Conservation (phyloP, 1,140 invertebrate genomes). For the Drosophila orosa region DNA sequence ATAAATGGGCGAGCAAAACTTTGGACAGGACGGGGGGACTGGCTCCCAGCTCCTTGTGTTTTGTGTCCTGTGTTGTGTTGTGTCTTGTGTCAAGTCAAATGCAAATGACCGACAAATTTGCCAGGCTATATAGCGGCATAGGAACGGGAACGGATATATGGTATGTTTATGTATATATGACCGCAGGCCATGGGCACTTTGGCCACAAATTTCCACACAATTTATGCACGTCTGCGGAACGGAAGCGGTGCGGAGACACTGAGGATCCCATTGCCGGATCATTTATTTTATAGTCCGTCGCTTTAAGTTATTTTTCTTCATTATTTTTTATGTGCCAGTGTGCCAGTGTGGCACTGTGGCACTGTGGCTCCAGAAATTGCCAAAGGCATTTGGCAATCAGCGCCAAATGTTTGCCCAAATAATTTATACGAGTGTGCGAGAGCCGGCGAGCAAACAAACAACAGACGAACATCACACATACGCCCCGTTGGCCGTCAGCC, state of each 20-base stretch:
- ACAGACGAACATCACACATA: conserved; percentile 63
- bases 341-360: conserved; percentile 1
- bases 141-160: conserved; percentile 42
- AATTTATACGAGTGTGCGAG: conserved; percentile 47
- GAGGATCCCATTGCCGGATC: conserved; percentile 65
- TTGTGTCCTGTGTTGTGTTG: conserved; percentile 35
- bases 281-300: conserved; percentile 80
- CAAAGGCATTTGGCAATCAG: conserved; percentile 77
- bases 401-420: conserved; percentile 77
- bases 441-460: conserved; percentile 48
- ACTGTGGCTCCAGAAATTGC: conserved; percentile 40
- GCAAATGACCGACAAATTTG: conserved; percentile 69
- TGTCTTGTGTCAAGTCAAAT: conserved; percentile 60
- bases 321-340: conserved; percentile 71
- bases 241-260: conserved; percentile 24
- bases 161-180: conserved; percentile 26
- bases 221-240: conserved; percentile 47
- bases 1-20: conserved; percentile 71
- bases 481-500: conserved; percentile 49
- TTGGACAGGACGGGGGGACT: conserved; percentile 36
- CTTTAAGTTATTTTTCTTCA: conserved; percentile 82
- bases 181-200: conserved; percentile 37
- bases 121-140: conserved; percentile 29
- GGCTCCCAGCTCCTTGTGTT: conserved; percentile 4
- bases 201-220: conserved; percentile 54